These are phyloP conservation scores for Paradoxurus hermaphroditus DNA, from an alignment of 2,113 vertebrate genomes.

Conservation along the genomic window DNA sequence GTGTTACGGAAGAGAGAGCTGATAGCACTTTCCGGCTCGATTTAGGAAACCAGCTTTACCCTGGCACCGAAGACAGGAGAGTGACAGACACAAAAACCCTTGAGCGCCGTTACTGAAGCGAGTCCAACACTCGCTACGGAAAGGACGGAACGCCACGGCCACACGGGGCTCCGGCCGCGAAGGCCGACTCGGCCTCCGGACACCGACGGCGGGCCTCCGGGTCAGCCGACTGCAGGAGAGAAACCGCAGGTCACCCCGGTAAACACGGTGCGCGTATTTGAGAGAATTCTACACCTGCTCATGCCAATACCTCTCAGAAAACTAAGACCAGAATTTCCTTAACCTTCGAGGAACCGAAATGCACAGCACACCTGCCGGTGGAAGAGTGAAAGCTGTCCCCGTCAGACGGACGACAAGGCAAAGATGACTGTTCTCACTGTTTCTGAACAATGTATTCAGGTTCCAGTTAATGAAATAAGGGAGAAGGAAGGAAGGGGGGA, in stretches of 20 bases:
- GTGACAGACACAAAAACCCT: not conserved
- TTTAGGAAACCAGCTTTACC: not conserved
- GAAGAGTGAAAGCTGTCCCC: not conserved
- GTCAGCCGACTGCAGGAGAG: not conserved
- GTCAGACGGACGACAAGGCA: not conserved
- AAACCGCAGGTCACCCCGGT: not conserved
- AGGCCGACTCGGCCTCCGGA: not conserved
- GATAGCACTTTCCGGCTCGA: too few species aligned
- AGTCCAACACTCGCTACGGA: fast-evolving
- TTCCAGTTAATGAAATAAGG: not conserved
- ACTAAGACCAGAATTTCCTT: not conserved
- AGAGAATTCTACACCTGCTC: not conserved
- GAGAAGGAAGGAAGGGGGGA: not conserved
- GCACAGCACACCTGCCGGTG: not conserved
- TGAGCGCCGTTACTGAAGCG: fast-evolving
- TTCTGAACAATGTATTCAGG: not conserved
- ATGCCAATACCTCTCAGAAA: not conserved
- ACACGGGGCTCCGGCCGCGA: fast-evolving
- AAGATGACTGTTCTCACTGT: not conserved
- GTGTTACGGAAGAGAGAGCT: fast-evolving
- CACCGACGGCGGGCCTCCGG: fast-evolving
- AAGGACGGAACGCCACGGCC: fast-evolving
- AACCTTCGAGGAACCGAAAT: not conserved
- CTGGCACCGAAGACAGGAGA: not conserved
- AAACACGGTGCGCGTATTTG: too few species aligned